Conservation (phyloP, 2,113 vertebrate genomes). For the Phoxinus phoxinus region DNA sequence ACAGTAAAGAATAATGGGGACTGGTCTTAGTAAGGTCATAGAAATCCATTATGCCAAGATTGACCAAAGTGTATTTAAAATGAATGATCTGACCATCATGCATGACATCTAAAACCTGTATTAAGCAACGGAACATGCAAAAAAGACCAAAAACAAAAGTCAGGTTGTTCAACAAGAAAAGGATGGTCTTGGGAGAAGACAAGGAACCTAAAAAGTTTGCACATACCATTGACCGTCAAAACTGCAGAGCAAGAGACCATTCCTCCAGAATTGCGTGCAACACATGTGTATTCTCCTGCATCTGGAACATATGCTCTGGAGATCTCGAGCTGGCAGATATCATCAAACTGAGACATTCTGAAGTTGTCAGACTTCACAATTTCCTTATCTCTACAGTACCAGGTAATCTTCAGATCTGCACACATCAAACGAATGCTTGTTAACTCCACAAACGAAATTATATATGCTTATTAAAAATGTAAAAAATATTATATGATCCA, state of each 20-base stretch:
- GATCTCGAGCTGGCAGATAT: conserved; percentile 88
- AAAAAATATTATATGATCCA: neutral
- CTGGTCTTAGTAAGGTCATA: neutral
- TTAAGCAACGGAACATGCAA: neutral
- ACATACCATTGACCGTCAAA: conserved; percentile 85
- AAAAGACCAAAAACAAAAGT: neutral
- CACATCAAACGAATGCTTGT: conserved; percentile 8
- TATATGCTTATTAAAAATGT: neutral
- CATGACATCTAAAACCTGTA: neutral
- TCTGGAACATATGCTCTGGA: conserved; percentile 82
- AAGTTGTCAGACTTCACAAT: conserved; percentile 87
- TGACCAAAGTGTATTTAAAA: neutral
- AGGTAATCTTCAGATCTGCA: conserved; percentile 88
- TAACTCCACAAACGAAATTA: neutral
- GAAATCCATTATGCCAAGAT: neutral
- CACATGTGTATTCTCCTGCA: conserved; percentile 89
- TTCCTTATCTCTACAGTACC: conserved; percentile 89
- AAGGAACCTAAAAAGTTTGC: neutral
- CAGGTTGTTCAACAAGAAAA: neutral
- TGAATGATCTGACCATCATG: neutral
- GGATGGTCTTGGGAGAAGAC: neutral
- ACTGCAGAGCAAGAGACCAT: conserved; percentile 88
- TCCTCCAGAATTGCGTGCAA: conserved; percentile 87
- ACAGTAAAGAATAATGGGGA: neutral
- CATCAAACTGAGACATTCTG: conserved; percentile 90